Percentiles rank a stretch among this genome's conserved stretches.
phyloP scores from a whole-genome alignment of 2,888 invertebrate genomes.

The Siphlonurus alternatus region DNA sequence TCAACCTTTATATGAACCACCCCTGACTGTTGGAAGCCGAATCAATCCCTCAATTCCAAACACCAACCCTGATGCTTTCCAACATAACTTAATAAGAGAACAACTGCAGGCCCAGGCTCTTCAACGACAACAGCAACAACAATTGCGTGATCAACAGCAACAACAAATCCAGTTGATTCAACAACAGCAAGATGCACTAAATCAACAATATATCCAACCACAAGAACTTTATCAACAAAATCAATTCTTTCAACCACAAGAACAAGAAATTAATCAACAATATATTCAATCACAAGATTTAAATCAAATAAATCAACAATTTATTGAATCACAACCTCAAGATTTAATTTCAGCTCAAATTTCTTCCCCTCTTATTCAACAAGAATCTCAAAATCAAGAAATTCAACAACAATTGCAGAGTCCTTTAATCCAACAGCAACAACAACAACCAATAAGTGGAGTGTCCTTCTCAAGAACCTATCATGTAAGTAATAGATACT shows the following conservation, averaged over 20 bases:
- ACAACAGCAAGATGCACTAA: background rate
- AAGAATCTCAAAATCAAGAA: background rate
- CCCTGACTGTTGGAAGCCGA: background rate
- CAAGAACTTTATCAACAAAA: too few species aligned
- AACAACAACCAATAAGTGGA: background rate
- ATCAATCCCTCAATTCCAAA: background rate
- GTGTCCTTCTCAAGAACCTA: background rate
- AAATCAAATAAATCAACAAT: background rate
- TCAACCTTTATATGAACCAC: too few species aligned
- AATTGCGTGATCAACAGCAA: too few species aligned
- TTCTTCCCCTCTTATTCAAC: background rate
- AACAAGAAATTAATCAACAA: background rate
- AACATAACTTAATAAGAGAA: background rate
- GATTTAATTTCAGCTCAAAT: background rate
- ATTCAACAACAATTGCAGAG: background rate
- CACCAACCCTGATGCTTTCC: background rate
- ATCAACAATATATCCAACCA: background rate
- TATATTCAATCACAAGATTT: background rate
- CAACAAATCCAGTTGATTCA: background rate
- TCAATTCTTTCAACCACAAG: too few species aligned
- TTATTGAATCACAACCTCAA: background rate
- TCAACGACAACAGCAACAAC: background rate
- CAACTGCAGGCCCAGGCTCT: background rate
- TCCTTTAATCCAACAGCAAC: background rate
- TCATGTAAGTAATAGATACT: background rate